Percentiles rank a stretch among this genome's conserved stretches.
These are phyloP conservation scores for Caerostris darwini DNA, from an alignment of 1,140 invertebrate species.

Conservation along the genomic window DNA sequence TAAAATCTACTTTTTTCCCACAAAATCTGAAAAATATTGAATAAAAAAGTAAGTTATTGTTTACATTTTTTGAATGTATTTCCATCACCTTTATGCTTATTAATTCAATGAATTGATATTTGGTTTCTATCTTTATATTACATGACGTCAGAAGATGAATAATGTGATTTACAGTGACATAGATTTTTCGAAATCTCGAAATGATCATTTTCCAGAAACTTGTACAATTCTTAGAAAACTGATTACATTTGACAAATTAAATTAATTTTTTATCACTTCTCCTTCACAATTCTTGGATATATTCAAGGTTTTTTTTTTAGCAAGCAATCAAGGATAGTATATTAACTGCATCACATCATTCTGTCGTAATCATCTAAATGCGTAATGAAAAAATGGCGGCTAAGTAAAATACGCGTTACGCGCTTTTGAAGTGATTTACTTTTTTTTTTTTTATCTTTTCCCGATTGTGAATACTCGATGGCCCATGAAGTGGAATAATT, in stretches of 20 bases:
- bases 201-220: not conserved
- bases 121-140: too few species aligned
- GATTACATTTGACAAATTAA: slow-evolving; percentile 6
- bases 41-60: too few species aligned
- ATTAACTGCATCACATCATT: not conserved
- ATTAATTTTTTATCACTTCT: slow-evolving; percentile 2
- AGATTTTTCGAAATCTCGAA: not conserved
- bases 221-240: not conserved
- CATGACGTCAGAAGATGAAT: too few species aligned
- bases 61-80: too few species aligned
- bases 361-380: not conserved
- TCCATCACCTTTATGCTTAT: too few species aligned
- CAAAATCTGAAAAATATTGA: too few species aligned
- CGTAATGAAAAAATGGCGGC: not conserved
- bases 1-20: too few species aligned
- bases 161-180: too few species aligned
- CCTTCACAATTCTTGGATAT: not conserved
- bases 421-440: not conserved
- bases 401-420: not conserved
- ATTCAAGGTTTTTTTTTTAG: not conserved
- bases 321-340: not conserved
- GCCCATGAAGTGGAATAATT: slow-evolving; percentile 70
- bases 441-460: not conserved
- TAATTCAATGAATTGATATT: too few species aligned
- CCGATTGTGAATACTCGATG: slow-evolving; percentile 38